Evolutionary conservation across 2,113 vertebrate genomes (phyloP), one percentile per base, ranked within the genome.

Genomic region (Clinocottus analis): DNA sequence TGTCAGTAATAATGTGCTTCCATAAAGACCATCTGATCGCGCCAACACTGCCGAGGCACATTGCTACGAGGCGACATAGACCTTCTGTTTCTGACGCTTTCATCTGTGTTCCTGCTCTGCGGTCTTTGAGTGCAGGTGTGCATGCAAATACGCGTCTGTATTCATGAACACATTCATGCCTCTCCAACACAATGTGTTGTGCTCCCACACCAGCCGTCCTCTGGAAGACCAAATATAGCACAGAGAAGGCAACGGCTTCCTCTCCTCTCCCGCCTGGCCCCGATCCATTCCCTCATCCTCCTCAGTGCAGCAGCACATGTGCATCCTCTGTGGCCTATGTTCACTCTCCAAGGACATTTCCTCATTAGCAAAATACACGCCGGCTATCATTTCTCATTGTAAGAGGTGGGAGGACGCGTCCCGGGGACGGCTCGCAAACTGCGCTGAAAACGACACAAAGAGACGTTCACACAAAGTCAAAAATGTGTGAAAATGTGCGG

Each of bases 181-280:
- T 89, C 71, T 55, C 59, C 79, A 73, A 85, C 77, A 87, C 89
- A 91, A 84, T 86, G 85, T 45, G 25, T 72, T 68, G 72, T 85
- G 90, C 92, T 90, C 89, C 90, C 90, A 93, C 90, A 91, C 82
- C 77, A 90, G 88, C 89, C 83, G 87, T 93, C 87, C 85, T 91
- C 88, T 92, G 86, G 81, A 66, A 86, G 68, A 89, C 92, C 92
- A 93, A 93, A 93, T 92, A 91, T 93, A 94, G 91, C 89, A 89
- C 93, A 93, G 89, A 91, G 80, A 80, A 91, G 87, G 78, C 85
- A 91, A 87, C 85, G 39, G 90, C 90, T 89, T 92, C 85, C 91
- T 93, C 91, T 90, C 86, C 86, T 91, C 84, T 90, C 63, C 87
- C 71, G 84, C 88, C 90, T 92, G 89, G 90, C 88, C 92, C 93